These are phyloP conservation scores for Graptemys geographica DNA, from an alignment of 2,797 vertebrate genomes.

Conservation along the genomic window DNA sequence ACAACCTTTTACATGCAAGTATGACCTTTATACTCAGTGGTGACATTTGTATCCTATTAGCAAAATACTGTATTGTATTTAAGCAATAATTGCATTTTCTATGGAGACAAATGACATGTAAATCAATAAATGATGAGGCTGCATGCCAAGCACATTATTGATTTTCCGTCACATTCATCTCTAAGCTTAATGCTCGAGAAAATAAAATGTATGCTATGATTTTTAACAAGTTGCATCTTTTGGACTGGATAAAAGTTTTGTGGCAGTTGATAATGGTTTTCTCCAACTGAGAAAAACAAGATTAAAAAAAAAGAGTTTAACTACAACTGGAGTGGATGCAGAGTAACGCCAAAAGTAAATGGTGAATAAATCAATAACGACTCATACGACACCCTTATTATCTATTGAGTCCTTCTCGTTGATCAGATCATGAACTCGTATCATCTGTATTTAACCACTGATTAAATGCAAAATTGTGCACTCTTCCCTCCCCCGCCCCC, in stretches of 20 bases:
- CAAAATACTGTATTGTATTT: slow-evolving; percentile 78
- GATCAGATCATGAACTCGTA: not conserved
- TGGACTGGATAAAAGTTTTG: slow-evolving; percentile 26
- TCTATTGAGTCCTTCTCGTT: not conserved
- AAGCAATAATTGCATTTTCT: slow-evolving; percentile 80
- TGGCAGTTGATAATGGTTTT: slow-evolving; percentile 45
- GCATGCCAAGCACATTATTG: slow-evolving; percentile 66
- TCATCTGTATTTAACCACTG: not conserved
- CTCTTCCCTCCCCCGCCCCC: not conserved
- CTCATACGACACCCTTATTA: not conserved
- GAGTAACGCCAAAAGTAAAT: slow-evolving; percentile 22
- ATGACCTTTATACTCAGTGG: slow-evolving; percentile 61
- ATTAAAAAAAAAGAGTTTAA: slow-evolving; percentile 32
- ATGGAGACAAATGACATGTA: slow-evolving; percentile 74
- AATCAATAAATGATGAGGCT: slow-evolving; percentile 78
- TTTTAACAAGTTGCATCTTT: slow-evolving; percentile 64
- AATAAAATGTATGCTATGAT: slow-evolving; percentile 58
- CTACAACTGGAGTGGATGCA: not conserved
- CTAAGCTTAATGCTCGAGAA: slow-evolving; percentile 67
- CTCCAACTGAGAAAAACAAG: slow-evolving; percentile 10
- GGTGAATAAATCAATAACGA: not conserved
- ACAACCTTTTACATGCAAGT: slow-evolving; percentile 69
- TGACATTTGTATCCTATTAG: slow-evolving; percentile 80
- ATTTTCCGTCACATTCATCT: slow-evolving; percentile 77
- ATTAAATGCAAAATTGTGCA: not conserved